These are phyloP conservation scores for Toxotes lorentzi DNA, from an alignment of 2,797 vertebrate species.

Conservation along the genomic window DNA sequence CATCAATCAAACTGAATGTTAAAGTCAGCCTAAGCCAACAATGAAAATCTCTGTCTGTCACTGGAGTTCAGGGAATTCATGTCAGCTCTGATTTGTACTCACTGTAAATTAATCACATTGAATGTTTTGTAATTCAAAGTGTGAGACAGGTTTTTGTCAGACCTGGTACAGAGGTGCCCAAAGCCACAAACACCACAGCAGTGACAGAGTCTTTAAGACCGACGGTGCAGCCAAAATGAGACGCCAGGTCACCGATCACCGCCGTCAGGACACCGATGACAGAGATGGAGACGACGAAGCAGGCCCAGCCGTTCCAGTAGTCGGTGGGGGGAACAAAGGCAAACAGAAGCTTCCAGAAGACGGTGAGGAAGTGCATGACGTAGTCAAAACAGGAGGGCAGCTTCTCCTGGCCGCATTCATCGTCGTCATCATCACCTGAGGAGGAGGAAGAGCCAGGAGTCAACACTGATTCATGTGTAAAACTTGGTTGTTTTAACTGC, in stretches of 20 bases:
- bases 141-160: constrained; percentile 19
- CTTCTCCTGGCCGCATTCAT: constrained; percentile 89
- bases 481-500: not conserved
- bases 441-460: not conserved
- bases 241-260: constrained; percentile 95
- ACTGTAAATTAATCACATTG: not conserved
- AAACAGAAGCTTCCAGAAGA: constrained; percentile 98
- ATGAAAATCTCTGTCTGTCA: not conserved
- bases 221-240: constrained; percentile 97
- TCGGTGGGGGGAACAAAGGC: constrained; percentile 96
- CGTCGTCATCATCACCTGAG: constrained; percentile 89
- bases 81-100: not conserved
- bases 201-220: constrained; percentile 98
- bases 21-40: too few species aligned
- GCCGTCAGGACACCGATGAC: constrained; percentile 96
- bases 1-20: too few species aligned
- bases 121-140: not conserved
- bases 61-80: not conserved
- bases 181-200: constrained; percentile 94
- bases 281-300: constrained; percentile 93
- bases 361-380: constrained; percentile 96
- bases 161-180: constrained; percentile 98
- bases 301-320: constrained; percentile 97
- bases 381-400: constrained; percentile 96
- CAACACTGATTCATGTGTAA: not conserved